Percentiles rank a stretch among this genome's conserved stretches.
Conservation (phyloP, 2,888 invertebrate species). For the Noctua pronuba region DNA sequence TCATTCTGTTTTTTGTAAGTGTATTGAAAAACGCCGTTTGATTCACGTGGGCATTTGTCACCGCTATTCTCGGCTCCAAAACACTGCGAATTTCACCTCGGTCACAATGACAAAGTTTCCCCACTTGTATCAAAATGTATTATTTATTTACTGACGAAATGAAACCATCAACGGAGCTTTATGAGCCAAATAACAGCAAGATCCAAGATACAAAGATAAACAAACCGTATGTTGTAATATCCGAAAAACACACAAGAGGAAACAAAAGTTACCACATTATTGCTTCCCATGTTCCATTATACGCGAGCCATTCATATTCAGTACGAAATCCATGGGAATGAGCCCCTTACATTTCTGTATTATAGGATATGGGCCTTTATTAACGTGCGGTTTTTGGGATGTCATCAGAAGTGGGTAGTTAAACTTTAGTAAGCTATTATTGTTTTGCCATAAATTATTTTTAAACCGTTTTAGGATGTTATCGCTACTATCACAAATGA, state of each 20-base stretch:
- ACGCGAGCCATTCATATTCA: conserved; percentile 30
- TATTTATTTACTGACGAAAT: background rate
- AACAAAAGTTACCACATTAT: conserved; percentile 26
- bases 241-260: background rate
- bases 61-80: too few relatives aligned
- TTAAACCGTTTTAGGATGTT: background rate
- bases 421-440: too few relatives aligned
- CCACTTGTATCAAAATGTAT: too few relatives aligned
- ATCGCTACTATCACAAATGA: background rate
- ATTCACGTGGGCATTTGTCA: too few relatives aligned
- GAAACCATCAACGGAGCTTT: background rate
- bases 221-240: background rate
- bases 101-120: too few relatives aligned
- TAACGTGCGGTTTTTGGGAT: background rate
- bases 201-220: background rate
- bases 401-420: background rate
- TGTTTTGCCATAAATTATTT: background rate
- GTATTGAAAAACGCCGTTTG: too few relatives aligned
- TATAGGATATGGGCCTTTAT: conserved; percentile 16
- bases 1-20: too few relatives aligned
- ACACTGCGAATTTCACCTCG: too few relatives aligned
- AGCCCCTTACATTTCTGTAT: background rate
- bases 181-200: background rate
- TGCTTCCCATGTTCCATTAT: conserved; percentile 35
- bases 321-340: conserved; percentile 19